phyloP scores from a whole-genome alignment of 2,113 vertebrate genomes.

The Orientallactaga bullata region DNA sequence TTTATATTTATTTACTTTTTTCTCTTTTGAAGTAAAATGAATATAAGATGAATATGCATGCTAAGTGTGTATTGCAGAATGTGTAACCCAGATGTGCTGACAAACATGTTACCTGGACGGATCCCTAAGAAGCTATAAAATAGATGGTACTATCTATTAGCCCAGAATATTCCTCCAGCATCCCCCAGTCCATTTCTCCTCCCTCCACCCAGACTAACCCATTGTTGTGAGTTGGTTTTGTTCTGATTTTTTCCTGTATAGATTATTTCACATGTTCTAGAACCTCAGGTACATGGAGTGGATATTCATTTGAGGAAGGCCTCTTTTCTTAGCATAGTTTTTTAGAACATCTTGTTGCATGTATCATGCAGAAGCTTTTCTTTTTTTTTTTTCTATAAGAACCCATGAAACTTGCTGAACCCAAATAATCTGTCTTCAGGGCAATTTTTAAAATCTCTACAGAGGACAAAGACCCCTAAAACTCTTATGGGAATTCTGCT shows the following conservation, averaged over 20 bases:
- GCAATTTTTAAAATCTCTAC: neutral
- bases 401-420: neutral
- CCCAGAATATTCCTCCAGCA: neutral
- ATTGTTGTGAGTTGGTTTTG: neutral
- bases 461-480: neutral
- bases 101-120: neutral
- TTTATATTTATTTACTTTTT: neutral
- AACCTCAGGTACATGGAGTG: neutral
- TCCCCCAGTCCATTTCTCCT: neutral
- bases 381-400: neutral
- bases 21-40: conserved; percentile 22
- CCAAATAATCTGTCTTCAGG: conserved; percentile 12
- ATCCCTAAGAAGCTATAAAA: neutral
- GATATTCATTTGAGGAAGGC: neutral
- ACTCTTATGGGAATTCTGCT: neutral
- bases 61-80: neutral
- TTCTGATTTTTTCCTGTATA: neutral
- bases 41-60: neutral
- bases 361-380: neutral
- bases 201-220: neutral
- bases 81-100: neutral
- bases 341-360: neutral
- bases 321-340: neutral
- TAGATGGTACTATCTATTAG: neutral
- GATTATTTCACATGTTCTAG: neutral